A percentile compares a stretch with the other conserved stretches of the same genome.
These are phyloP conservation scores for Pocillopora damicornis DNA, from an alignment of 64 coral and sea anemone genomes.

Conservation along the genomic window DNA sequence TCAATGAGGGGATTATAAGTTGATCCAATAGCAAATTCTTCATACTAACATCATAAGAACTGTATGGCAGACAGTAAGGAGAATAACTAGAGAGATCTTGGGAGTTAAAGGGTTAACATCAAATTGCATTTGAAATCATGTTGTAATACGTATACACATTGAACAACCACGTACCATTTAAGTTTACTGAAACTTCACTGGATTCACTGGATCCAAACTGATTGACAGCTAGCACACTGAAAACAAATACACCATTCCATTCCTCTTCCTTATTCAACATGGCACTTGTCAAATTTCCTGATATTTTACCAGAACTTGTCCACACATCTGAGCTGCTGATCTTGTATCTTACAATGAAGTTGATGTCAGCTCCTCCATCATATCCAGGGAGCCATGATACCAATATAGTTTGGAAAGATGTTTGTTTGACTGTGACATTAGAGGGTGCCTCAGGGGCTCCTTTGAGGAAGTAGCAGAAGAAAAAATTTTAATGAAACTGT, in stretches of 20 bases:
- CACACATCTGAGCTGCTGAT: constrained; percentile 16
- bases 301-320: constrained; percentile 19
- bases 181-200: constrained; percentile 22
- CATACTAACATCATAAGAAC: too few relatives aligned
- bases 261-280: constrained; percentile 20
- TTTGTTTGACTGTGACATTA: constrained; percentile 39
- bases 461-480: neutral
- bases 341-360: constrained; percentile 38
- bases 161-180: neutral
- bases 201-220: constrained; percentile 53
- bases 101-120: too few relatives aligned
- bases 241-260: constrained; percentile 23
- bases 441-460: constrained; percentile 61
- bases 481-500: too few relatives aligned
- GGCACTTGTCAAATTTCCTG: constrained; percentile 30
- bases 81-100: too few relatives aligned
- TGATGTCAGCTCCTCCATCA: constrained; percentile 12
- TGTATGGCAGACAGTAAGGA: too few relatives aligned
- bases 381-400: constrained; percentile 67
- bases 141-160: too few relatives aligned
- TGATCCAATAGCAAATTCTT: too few relatives aligned
- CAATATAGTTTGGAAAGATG: constrained; percentile 13
- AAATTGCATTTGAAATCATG: too few relatives aligned
- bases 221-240: constrained; percentile 75
- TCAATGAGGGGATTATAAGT: too few relatives aligned